These are phyloP conservation scores for Antechinus flavipes DNA, from an alignment of 2,113 vertebrate species.

Conservation along the genomic window DNA sequence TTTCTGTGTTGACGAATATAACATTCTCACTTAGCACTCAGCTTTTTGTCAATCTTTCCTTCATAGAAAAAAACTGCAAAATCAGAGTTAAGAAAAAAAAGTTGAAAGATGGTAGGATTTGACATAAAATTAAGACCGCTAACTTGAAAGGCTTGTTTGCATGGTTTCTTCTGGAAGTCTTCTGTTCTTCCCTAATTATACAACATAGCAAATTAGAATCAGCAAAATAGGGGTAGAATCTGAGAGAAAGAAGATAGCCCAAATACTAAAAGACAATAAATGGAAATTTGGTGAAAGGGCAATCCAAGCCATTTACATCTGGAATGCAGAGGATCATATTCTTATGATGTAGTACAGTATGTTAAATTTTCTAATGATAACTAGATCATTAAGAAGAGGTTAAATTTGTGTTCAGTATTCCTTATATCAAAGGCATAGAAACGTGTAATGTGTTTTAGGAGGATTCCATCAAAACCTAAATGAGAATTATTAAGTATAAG, in stretches of 20 bases:
- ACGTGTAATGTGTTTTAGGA: background rate
- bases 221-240: background rate
- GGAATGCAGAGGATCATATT: background rate
- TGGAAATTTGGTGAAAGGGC: background rate
- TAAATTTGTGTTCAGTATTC: background rate
- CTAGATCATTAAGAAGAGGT: background rate
- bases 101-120: background rate
- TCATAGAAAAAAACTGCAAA: background rate
- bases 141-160: background rate
- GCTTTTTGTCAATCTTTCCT: background rate
- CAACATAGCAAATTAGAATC: background rate
- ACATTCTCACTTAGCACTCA: background rate
- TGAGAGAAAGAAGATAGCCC: background rate
- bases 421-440: background rate
- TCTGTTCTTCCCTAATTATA: background rate
- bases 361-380: background rate
- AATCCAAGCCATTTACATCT: background rate
- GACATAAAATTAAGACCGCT: background rate
- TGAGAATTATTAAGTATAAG: background rate
- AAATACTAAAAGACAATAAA: background rate
- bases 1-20: background rate
- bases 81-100: background rate
- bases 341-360: background rate
- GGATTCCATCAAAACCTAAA: background rate
- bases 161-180: background rate